Evolutionary conservation across 2,888 invertebrate species (phyloP).

Genomic region (Aleiodes leptofemur): DNA sequence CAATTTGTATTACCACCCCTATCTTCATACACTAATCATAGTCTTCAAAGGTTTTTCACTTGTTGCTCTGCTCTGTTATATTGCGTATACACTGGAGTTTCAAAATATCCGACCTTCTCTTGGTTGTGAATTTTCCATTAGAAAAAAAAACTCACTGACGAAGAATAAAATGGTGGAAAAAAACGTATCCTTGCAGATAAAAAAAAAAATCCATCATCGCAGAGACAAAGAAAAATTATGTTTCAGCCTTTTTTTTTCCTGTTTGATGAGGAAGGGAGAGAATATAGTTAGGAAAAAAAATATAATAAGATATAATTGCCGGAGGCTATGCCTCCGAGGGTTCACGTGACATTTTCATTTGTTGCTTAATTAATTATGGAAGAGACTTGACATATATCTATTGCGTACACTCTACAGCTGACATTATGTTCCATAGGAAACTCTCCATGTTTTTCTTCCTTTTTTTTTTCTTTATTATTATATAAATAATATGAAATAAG

Average conservation of each 20-base stretch:
- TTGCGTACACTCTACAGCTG: constrained; percentile 11
- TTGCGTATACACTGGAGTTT: neutral
- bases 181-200: neutral
- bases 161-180: constrained; percentile 4
- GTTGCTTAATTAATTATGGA: constrained; percentile 28
- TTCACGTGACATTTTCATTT: constrained; percentile 38
- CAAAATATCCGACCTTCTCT: constrained; percentile 8
- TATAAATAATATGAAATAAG: neutral
- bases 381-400: constrained; percentile 18
- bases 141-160: neutral
- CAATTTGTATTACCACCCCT: neutral
- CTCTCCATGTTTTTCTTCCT: neutral
- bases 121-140: neutral
- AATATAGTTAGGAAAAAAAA: constrained; percentile 20
- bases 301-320: constrained; percentile 22
- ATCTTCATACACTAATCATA: constrained; percentile 4
- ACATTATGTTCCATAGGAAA: neutral
- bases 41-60: constrained; percentile 22
- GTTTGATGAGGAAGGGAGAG: constrained; percentile 18
- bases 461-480: neutral
- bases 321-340: neutral
- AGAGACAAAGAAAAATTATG: constrained; percentile 20
- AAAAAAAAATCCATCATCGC: neutral
- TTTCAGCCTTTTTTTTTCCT: constrained; percentile 1
- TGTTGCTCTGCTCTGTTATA: constrained; percentile 9